Evolutionary conservation across 64 coral and sea anemone species (phyloP).

Genomic region (Porites australiensis): DNA sequence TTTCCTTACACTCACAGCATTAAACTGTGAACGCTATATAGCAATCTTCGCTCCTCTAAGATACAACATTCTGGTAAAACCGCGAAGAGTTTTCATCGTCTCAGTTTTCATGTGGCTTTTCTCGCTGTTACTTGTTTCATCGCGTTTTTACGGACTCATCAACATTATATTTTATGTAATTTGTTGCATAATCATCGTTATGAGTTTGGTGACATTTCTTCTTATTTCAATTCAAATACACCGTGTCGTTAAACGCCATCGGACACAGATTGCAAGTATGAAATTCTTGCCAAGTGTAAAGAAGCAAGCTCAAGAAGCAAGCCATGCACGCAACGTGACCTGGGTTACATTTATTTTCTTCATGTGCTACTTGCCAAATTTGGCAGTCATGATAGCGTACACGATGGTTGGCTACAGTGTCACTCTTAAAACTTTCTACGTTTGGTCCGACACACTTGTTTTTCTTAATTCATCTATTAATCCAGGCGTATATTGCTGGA

Average conservation of each 20-base stretch:
- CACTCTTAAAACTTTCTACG: conserved; percentile 51
- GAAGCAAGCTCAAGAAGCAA: conserved; percentile 1
- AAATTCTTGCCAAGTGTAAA: background rate
- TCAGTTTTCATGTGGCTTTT: conserved; percentile 71
- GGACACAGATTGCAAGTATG: conserved; percentile 51
- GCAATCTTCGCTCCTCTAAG: conserved; percentile 77
- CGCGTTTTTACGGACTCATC: conserved; percentile 68
- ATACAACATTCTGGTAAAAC: conserved; percentile 50
- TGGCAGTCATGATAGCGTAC: conserved; percentile 51
- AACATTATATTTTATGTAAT: conserved; percentile 56
- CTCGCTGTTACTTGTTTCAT: conserved; percentile 45
- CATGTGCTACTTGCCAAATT: conserved; percentile 50
- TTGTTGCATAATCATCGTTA: conserved; percentile 56
- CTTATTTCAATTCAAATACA: conserved; percentile 84
- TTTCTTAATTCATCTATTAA: conserved; percentile 69
- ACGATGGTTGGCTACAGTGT: conserved; percentile 46
- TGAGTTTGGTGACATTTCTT: conserved; percentile 65
- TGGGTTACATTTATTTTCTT: conserved; percentile 55
- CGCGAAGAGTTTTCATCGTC: conserved; percentile 31
- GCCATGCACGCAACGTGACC: conserved; percentile 19
- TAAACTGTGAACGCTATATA: conserved; percentile 77
- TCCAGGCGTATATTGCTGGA: conserved; percentile 58
- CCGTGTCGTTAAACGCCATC: conserved; percentile 69
- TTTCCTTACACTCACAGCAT: conserved; percentile 78
- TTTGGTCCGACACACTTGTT: conserved; percentile 60